phyloP scores from a whole-genome alignment of 2,113 vertebrate genomes.

The Rafetus swinhoei region DNA sequence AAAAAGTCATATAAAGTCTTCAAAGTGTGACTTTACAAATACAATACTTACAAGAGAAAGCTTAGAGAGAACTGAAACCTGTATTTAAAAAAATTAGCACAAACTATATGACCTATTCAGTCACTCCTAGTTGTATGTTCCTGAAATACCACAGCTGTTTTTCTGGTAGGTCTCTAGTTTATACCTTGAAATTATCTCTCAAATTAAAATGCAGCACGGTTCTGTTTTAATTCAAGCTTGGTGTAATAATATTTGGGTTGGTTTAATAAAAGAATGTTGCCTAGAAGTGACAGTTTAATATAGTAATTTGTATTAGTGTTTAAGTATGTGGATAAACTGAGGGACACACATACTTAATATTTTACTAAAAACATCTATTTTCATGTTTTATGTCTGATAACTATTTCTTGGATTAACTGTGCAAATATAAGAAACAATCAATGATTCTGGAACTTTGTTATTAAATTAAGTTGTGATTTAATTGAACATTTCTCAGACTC shows the following conservation, averaged over 20 bases:
- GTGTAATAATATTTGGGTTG: neutral
- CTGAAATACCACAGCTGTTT: neutral
- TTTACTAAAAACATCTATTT: neutral
- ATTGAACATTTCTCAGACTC: constrained; percentile 6
- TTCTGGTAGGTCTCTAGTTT: neutral
- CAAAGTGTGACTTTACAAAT: neutral
- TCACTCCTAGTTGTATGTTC: neutral
- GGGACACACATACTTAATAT: neutral
- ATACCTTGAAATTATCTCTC: neutral
- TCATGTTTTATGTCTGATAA: neutral
- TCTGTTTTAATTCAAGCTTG: neutral
- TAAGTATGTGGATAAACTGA: neutral
- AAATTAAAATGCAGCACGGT: neutral
- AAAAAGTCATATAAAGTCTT: neutral
- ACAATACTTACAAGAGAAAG: neutral
- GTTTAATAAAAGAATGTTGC: neutral
- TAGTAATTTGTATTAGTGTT: neutral
- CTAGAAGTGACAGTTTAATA: neutral
- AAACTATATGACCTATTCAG: neutral
- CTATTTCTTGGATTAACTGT: neutral
- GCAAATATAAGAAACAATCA: neutral
- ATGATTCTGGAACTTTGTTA: neutral
- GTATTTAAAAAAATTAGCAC: neutral
- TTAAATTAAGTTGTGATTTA: neutral
- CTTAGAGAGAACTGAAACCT: neutral